phyloP scores from a whole-genome alignment of 1,140 invertebrate species.

The Ceratoteleas bidentatus region DNA sequence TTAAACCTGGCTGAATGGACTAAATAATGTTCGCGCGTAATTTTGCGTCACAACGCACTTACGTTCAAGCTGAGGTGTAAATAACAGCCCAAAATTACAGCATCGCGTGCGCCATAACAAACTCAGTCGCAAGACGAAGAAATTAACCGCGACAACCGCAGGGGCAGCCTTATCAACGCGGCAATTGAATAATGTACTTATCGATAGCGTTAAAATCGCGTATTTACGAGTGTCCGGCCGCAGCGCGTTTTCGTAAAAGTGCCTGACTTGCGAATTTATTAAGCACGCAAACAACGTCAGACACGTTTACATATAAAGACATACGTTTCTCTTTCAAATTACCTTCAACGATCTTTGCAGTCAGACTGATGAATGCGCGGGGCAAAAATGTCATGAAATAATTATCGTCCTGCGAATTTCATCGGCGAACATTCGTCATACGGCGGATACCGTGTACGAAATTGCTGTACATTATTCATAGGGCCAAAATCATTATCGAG shows the following conservation, averaged over 20 bases:
- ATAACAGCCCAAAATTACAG: constrained; percentile 21
- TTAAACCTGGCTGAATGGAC: too few species aligned
- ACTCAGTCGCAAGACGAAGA: constrained; percentile 15
- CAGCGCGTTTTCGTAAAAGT: constrained; percentile 49
- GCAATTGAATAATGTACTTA: constrained; percentile 67
- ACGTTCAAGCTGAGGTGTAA: not conserved
- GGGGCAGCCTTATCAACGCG: constrained; percentile 35
- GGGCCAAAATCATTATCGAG: too few species aligned
- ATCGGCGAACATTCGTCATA: too few species aligned
- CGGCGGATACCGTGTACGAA: too few species aligned
- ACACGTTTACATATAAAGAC: constrained; percentile 26
- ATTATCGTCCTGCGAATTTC: too few species aligned
- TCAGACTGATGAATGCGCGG: too few species aligned
- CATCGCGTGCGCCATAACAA: not conserved
- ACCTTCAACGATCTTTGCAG: too few species aligned
- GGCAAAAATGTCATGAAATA: too few species aligned
- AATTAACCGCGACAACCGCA: constrained; percentile 9
- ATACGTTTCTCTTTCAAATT: constrained; percentile 41
- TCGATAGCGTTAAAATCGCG: constrained; percentile 64
- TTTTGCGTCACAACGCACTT: too few species aligned
- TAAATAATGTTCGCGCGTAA: too few species aligned
- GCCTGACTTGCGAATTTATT: constrained; percentile 36
- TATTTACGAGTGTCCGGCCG: constrained; percentile 68
- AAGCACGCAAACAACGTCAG: constrained; percentile 20
- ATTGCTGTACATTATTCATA: too few species aligned